Base-by-base conservation (phyloP, 1,140 invertebrate genomes). In the Babylonia areolata region DNA sequence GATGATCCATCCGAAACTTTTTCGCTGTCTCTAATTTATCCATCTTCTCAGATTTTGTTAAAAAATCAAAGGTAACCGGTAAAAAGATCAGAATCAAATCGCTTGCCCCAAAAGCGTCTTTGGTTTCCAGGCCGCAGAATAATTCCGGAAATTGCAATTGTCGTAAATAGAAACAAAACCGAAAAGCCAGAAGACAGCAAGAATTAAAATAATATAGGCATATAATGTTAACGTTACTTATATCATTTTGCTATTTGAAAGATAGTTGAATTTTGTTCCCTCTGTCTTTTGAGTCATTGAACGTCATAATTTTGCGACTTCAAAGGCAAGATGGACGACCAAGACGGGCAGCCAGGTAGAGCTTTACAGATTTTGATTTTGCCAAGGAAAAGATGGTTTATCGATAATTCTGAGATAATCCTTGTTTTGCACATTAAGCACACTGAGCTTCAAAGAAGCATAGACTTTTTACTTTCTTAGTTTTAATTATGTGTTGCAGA, bases 301-400 rank as follows among this genome's bases (percentile, higher is more conserved):
- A 77, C 75, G 75, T 77, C 37, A 77, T 77, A 9, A 58, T 54
- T 80, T 80, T 28, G n/a, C 42, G 39, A 79, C 78, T 20, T 28
- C 78, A 42, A 75, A 17, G 75, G 33, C 86, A 85, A 87, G 69
- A 87, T 87, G 86, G 86, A 87, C 78, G 86, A 87, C 86, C 75
- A 64, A 58, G 85, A 86, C 42, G 83, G 86, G 28, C 86, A 87
- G 86, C 82, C 86, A 85, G 86, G 86, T 87, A 84, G 23, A 84
- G 5, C 71, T 35, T 33, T 35, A n/a, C n/a, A n/a, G n/a, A n/a
- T n/a, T n/a, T n/a, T n/a, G n/a, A n/a, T n/a, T n/a, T n/a, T n/a
- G n/a, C n/a, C 71, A 11, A 28, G 11, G 31, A n/a, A n/a, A 31
- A 73, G n/a, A 35, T 37, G 6, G 31, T 73, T 73, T 11, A 73